Base-by-base conservation (phyloP, 2,888 invertebrate genomes). In the Caenorhabditis doughertyi region DNA sequence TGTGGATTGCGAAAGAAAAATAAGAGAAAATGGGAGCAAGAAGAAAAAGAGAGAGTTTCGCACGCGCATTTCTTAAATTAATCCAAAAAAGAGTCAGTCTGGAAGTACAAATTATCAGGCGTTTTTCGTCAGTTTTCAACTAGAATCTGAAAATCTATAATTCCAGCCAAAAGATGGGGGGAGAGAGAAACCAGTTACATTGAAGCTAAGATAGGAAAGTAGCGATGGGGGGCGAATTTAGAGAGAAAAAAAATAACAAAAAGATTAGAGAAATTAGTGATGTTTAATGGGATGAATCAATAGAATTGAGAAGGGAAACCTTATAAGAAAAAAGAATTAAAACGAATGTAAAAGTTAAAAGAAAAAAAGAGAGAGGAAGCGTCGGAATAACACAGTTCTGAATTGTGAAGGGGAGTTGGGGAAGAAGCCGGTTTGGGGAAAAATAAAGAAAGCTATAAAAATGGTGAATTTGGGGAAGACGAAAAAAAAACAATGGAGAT, bases 151-250 rank as follows among this genome's bases (percentile, higher is more conserved):
- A 32, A 32, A 32, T 39, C 39, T 39, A 16, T 13, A 39, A 2
- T 39, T 39, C 16, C 5, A 39, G 39, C 11, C 13, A 51, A 51
- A 35, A 35, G 51, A 23, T 25, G 53, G 13, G 42, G 2, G 44
- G n/a, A 39, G 49, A 25, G 60, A 44, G 53, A 77, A 77, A 82
- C 77, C 77, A 73, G 77, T 82, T 77, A 82, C 77, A 82, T 16
- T 79, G 64, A 70, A 62, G 58, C 73, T 72, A 74, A 74, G 71
- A 81, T 76, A 81, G 73, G 74, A 76, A 70, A 70, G 81, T 55
- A 55, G 74, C 65, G 68, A 51, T 42, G 62, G 68, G 64, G 23
- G 23, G 44, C 13, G 42, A n/a, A 35, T 7, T 27, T 39, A 39
- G 23, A 39, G 51, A 18, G 55, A 35, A 68, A 51, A 51, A 27